A percentile compares a stretch with the other conserved stretches of the same genome.
phyloP scores from a whole-genome alignment of 2,888 invertebrate species.

The Alloplasta piceator region DNA sequence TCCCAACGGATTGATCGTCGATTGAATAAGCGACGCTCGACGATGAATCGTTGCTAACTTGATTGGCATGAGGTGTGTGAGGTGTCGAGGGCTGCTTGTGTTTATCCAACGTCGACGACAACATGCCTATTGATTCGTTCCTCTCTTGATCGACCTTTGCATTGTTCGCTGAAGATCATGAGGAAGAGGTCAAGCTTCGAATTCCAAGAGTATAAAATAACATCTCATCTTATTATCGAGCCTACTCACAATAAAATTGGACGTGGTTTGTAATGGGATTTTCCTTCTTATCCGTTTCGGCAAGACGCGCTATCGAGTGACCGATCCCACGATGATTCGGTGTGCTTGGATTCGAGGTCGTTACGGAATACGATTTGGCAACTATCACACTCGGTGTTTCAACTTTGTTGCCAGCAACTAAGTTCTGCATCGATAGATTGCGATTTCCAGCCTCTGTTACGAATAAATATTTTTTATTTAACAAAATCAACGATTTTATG shows the following conservation, averaged over 20 bases:
- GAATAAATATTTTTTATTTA: conserved; percentile 2
- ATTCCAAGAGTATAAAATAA: neutral
- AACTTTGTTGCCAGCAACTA: conserved; percentile 77
- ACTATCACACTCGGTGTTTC: conserved; percentile 86
- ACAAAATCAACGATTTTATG: no score
- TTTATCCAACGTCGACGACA: conserved; percentile 74
- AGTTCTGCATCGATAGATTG: conserved; percentile 77
- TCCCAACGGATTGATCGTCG: conserved; percentile 73
- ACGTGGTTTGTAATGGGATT: conserved; percentile 76
- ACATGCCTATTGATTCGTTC: conserved; percentile 74
- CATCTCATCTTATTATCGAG: neutral
- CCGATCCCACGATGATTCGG: conserved; percentile 78
- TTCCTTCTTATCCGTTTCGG: conserved; percentile 78
- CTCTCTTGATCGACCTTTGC: conserved; percentile 77
- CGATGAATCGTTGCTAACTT: conserved; percentile 73
- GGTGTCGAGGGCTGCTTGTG: conserved; percentile 79
- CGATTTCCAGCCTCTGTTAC: conserved; percentile 77
- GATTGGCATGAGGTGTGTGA: conserved; percentile 79
- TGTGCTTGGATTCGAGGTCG: conserved; percentile 77
- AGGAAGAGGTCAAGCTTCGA: conserved; percentile 7
- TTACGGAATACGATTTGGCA: conserved; percentile 83
- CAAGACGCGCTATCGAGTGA: conserved; percentile 79
- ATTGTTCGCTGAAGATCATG: conserved; percentile 72
- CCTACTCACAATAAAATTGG: conserved; percentile 78
- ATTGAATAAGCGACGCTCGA: conserved; percentile 76